phyloP scores from a whole-genome alignment of 2,797 vertebrate species.

The Pagetopsis macropterus region DNA sequence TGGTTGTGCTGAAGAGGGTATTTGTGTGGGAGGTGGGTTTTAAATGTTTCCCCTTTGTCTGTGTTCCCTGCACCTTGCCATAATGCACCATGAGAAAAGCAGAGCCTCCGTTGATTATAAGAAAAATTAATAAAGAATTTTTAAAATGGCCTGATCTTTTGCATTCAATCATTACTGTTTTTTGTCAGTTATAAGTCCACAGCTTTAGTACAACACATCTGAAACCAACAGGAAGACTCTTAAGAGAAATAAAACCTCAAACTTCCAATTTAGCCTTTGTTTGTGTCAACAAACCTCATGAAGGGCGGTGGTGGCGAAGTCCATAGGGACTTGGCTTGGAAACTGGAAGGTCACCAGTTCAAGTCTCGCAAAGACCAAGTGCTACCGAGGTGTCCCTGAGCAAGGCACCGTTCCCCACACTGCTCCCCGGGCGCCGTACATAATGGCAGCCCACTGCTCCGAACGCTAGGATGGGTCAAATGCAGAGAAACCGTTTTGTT shows the following conservation, averaged over 20 bases:
- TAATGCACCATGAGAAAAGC: slow-evolving; percentile 66
- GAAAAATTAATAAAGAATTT: slow-evolving; percentile 83
- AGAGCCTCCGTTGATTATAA: slow-evolving; percentile 76
- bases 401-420: too few species aligned
- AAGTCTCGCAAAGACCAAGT: too few species aligned
- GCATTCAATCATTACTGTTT: not conserved
- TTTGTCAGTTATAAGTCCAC: not conserved
- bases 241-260: not conserved
- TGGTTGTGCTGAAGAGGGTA: slow-evolving; percentile 77
- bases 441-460: too few species aligned
- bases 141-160: slow-evolving; percentile 67
- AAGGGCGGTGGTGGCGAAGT: not conserved
- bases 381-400: too few species aligned
- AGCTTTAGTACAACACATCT: not conserved
- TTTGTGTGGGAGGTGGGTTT: slow-evolving; percentile 76
- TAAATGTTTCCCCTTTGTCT: slow-evolving; percentile 71
- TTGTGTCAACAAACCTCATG: not conserved
- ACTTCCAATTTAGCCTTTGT: not conserved
- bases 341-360: too few species aligned
- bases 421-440: too few species aligned
- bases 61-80: slow-evolving; percentile 76
- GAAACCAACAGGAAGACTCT: not conserved
- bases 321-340: too few species aligned
- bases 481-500: too few species aligned
- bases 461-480: too few species aligned